Conservation (phyloP, 2,113 vertebrate species). For the Leptobrachium ailaonicum region DNA sequence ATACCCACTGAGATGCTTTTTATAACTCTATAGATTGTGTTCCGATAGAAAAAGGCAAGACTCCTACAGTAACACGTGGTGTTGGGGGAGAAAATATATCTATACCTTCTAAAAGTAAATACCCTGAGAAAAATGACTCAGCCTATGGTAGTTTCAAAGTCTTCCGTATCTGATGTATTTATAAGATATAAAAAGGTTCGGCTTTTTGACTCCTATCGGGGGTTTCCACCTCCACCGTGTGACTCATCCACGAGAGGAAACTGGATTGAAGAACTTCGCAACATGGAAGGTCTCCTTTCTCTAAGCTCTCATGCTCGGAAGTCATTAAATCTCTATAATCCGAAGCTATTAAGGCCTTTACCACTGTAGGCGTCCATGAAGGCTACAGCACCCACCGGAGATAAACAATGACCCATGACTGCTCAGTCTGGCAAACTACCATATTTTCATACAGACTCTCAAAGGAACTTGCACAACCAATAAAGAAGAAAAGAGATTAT, state of each 20-base stretch:
- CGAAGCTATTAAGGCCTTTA: too few relatives aligned
- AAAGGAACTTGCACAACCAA: too few relatives aligned
- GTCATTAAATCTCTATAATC: background rate
- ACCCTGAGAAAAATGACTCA: conserved; percentile 10
- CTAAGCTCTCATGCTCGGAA: background rate
- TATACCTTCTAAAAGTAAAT: conserved; percentile 10
- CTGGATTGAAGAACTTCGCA: background rate
- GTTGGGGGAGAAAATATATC: background rate
- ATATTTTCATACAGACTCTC: too few relatives aligned
- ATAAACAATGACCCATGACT: too few relatives aligned
- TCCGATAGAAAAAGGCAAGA: conserved; percentile 9
- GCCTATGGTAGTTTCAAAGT: conserved; percentile 8
- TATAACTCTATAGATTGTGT: background rate
- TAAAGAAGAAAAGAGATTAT: too few relatives aligned
- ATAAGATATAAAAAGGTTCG: conserved; percentile 7
- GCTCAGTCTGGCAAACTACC: too few relatives aligned
- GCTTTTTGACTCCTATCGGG: conserved; percentile 24
- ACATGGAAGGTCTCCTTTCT: background rate
- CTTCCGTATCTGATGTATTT: background rate
- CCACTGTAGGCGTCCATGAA: too few relatives aligned
- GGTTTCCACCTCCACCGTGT: conserved; percentile 27
- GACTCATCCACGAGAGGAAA: conserved; percentile 16
- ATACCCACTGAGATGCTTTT: conserved; percentile 5
- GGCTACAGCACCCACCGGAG: too few relatives aligned
- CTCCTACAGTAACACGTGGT: conserved; percentile 14